These are phyloP conservation scores for Bradysia coprophila DNA, from an alignment of 1,140 invertebrate species.

Conservation along the genomic window DNA sequence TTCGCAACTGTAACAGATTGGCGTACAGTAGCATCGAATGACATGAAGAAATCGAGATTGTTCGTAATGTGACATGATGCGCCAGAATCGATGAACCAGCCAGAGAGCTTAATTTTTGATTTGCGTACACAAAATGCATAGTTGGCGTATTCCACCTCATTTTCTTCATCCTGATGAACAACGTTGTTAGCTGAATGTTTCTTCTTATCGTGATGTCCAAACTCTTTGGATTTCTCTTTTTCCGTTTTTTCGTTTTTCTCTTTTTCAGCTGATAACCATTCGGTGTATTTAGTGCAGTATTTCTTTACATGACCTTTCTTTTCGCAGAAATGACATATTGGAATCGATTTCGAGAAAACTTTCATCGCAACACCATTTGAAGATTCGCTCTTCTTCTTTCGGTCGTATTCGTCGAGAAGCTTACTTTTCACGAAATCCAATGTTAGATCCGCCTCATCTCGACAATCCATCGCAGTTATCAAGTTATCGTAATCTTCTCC, in stretches of 20 bases:
- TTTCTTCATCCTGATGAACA: too few relatives aligned
- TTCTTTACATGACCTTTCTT: not conserved
- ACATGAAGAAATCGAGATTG: not conserved
- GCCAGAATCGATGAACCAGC: not conserved
- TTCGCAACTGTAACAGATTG: not conserved
- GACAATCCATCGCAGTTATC: constrained; percentile 8
- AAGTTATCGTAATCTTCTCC: constrained; percentile 21
- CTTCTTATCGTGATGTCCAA: too few relatives aligned
- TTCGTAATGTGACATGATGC: not conserved
- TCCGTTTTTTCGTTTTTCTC: not conserved
- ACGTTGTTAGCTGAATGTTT: too few relatives aligned
- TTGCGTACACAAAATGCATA: not conserved
- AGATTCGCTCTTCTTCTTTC: not conserved
- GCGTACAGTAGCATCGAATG: not conserved
- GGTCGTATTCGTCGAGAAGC: not conserved
- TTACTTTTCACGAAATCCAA: not conserved
- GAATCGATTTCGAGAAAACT: not conserved
- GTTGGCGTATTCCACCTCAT: not conserved
- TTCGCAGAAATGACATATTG: not conserved
- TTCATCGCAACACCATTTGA: not conserved
- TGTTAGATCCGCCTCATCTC: not conserved
- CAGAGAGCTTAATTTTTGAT: not conserved
- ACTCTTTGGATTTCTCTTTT: not conserved
- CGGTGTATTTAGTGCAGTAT: not conserved
- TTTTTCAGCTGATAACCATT: not conserved